phyloP scores from a whole-genome alignment of 2,888 invertebrate genomes.

The Meteorus cinctellus region DNA sequence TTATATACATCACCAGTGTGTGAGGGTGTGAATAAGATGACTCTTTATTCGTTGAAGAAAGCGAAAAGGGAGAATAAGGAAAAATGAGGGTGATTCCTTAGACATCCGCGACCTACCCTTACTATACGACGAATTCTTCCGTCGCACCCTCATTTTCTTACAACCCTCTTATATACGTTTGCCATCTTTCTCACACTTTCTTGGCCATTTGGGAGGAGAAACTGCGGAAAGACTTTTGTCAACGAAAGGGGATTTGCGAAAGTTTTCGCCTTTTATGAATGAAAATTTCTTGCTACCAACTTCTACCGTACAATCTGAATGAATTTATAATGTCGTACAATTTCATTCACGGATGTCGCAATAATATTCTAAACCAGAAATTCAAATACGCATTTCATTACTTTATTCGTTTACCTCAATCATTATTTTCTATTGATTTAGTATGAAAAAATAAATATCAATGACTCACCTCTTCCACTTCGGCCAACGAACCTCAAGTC shows the following conservation, averaged over 20 bases:
- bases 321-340: not conserved
- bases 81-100: constrained; percentile 64
- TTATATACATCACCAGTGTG: not conserved
- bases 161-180: constrained; percentile 41
- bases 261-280: constrained; percentile 51
- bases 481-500: constrained; percentile 98
- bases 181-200: constrained; percentile 50
- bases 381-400: too few relatives aligned
- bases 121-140: constrained; percentile 56
- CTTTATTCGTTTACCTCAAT: too few relatives aligned
- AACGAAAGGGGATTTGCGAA: constrained; percentile 5
- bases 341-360: not conserved
- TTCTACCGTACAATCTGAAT: not conserved
- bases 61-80: constrained; percentile 53
- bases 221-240: constrained; percentile 21
- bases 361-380: not conserved
- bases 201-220: constrained; percentile 15
- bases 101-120: constrained; percentile 69
- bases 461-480: constrained; percentile 94
- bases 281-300: constrained; percentile 20
- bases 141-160: constrained; percentile 39
- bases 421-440: not conserved
- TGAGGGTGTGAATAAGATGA: not conserved
- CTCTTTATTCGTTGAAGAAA: constrained; percentile 16
- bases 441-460: not conserved